phyloP scores from a whole-genome alignment of 2,888 invertebrate species.

The Melipona bicolor region DNA sequence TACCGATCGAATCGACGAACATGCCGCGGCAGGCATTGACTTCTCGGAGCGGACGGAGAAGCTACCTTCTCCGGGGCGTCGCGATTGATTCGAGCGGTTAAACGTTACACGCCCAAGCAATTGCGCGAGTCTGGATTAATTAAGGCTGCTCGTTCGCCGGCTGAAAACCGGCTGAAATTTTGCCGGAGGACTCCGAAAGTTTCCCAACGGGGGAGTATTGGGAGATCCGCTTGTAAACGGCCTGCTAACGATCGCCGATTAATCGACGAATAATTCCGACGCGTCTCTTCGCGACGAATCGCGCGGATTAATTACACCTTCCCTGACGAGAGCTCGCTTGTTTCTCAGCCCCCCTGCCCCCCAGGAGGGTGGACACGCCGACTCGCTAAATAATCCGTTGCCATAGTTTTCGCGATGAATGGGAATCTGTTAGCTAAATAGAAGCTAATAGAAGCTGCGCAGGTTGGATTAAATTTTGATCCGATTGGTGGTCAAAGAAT shows the following conservation, averaged over 20 bases:
- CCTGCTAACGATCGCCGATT: slow-evolving; percentile 56
- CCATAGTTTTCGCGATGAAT: too few species aligned
- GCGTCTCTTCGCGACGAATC: slow-evolving; percentile 47
- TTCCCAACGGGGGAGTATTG: slow-evolving; percentile 38
- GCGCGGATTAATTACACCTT: slow-evolving; percentile 52
- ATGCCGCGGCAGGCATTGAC: not conserved
- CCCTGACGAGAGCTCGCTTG: slow-evolving; percentile 17
- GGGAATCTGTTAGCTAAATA: too few species aligned
- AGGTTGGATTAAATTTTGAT: not conserved
- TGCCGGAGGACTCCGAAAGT: slow-evolving; percentile 50
- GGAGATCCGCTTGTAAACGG: slow-evolving; percentile 34
- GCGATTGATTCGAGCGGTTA: slow-evolving; percentile 52
- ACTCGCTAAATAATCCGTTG: too few species aligned
- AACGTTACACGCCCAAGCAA: slow-evolving; percentile 39
- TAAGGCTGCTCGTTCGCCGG: slow-evolving; percentile 38
- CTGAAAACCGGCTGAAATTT: slow-evolving; percentile 51
- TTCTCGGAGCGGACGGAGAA: not conserved
- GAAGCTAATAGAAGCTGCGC: not conserved
- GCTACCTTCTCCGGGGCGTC: slow-evolving; percentile 8
- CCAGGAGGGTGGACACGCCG: not conserved
- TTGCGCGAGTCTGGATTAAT: slow-evolving; percentile 50
- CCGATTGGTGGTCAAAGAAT: not conserved
- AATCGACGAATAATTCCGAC: slow-evolving; percentile 61
- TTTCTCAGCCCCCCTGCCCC: not conserved
- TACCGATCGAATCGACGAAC: not conserved